Conservation (phyloP, 2,113 vertebrate genomes). For the Neolamprologus tretocephalus region DNA sequence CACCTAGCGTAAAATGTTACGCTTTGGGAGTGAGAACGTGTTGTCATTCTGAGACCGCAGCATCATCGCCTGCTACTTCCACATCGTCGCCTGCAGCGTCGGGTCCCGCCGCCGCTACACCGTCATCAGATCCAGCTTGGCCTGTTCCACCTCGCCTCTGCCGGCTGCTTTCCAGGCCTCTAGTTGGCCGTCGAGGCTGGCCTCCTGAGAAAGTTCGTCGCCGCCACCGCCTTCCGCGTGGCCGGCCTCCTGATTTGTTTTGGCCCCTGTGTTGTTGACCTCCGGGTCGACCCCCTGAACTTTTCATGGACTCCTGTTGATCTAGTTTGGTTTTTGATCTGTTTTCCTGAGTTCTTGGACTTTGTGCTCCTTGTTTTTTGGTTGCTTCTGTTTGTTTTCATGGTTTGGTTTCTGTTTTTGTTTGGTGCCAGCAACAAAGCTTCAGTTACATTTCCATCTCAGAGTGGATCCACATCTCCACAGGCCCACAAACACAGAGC, state of each 20-base stretch:
- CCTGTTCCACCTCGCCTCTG: not conserved
- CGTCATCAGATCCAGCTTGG: not conserved
- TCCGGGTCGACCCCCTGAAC: not conserved
- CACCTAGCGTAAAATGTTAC: too few relatives aligned
- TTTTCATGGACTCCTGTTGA: not conserved
- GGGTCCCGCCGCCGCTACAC: not conserved
- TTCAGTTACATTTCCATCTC: not conserved
- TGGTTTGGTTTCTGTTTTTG: not conserved
- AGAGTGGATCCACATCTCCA: not conserved
- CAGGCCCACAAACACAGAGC: not conserved
- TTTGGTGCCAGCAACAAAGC: not conserved
- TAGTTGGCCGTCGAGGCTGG: not conserved
- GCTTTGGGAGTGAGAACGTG: too few relatives aligned
- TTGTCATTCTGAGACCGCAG: not conserved
- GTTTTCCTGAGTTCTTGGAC: not conserved
- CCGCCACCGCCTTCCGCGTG: fast-evolving
- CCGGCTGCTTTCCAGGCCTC: not conserved
- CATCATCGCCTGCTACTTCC: not conserved
- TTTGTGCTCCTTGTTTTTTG: not conserved
- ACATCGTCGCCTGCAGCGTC: fast-evolving
- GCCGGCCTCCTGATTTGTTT: not conserved
- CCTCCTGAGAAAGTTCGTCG: fast-evolving
- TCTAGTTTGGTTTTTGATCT: not conserved
- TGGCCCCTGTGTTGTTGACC: not conserved
- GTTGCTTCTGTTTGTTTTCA: not conserved